phyloP scores from a whole-genome alignment of 2,113 vertebrate species.

The Prolemur simus region DNA sequence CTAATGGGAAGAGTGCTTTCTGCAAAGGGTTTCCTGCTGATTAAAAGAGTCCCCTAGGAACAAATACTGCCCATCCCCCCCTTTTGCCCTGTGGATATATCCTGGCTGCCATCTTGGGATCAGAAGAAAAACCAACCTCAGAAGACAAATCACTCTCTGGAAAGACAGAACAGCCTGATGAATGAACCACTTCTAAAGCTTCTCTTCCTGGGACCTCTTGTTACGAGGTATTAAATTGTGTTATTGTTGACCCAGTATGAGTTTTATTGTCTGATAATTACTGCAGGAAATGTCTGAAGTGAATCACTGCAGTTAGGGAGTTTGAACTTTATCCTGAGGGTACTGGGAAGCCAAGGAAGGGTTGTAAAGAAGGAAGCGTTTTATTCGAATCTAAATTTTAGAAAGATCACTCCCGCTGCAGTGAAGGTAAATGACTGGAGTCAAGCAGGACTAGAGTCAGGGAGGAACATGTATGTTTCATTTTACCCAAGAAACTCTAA shows the following conservation, averaged over 20 bases:
- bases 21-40: neutral
- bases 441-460: neutral
- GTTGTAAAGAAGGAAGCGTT: neutral
- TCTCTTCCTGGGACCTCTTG: neutral
- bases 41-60: neutral
- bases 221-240: neutral
- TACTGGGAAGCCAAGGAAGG: neutral
- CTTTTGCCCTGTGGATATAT: neutral
- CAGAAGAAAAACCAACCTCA: neutral
- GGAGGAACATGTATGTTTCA: neutral
- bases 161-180: neutral
- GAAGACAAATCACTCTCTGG: neutral
- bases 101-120: neutral
- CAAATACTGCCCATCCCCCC: neutral
- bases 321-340: neutral
- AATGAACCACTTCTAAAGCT: neutral
- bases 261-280: neutral
- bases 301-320: neutral
- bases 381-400: neutral
- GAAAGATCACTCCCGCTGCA: neutral
- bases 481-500: neutral
- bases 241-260: neutral
- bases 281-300: neutral
- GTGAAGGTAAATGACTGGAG: neutral
- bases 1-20: neutral